Evolutionary conservation across 64 coral and sea anemone species (phyloP), one percentile per base, ranked within the genome.

Genomic region (Catalaphyllia jardinei): DNA sequence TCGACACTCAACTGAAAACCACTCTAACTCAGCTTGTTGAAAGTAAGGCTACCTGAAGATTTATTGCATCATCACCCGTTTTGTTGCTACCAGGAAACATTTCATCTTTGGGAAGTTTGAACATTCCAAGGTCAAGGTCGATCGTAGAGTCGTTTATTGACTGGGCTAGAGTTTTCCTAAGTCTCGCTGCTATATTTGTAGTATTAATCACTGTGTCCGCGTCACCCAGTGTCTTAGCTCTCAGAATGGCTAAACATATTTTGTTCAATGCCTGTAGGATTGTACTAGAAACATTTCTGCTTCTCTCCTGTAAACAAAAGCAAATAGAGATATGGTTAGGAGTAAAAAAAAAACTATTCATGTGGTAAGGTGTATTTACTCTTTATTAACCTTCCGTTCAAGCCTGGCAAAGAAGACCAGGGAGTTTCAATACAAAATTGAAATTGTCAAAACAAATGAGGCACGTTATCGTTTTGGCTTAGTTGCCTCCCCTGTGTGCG

Each of bases 191-290:
- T 50, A 85, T 71, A 2, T n/a, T 11, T n/a, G 81, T 51, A 51
- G 81, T 71, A 51, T 85, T 85, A 7, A 85, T 39, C 9, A 85
- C 81, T 8, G 81, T 85, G 63, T 85, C 62, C 16, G 10, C 63
- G 25, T 85, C 81, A 0, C 81, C 81, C 6, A 62, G 81, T 25
- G 38, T 50, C 71, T 85, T 85, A 28, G 22, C 38, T 38, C 29
- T 85, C 22, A 85, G 51, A 11, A 85, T 24, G 7, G 81, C 81
- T 4, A n/a, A 8, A 12, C 63, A 67, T 63, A 85, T 85, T 14
- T 85, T 67, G 29, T 85, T 69, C 24, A 85, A 52, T 20, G 67
- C 62, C 50, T 85, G 7, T 22, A 85, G 25, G 7, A 85, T 85
- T 22, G 65, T 15, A n/a, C 31, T 85, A 1, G 62, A 49, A 24